Base-by-base conservation (phyloP, 2,888 invertebrate species). In the Polyommatus icarus region DNA sequence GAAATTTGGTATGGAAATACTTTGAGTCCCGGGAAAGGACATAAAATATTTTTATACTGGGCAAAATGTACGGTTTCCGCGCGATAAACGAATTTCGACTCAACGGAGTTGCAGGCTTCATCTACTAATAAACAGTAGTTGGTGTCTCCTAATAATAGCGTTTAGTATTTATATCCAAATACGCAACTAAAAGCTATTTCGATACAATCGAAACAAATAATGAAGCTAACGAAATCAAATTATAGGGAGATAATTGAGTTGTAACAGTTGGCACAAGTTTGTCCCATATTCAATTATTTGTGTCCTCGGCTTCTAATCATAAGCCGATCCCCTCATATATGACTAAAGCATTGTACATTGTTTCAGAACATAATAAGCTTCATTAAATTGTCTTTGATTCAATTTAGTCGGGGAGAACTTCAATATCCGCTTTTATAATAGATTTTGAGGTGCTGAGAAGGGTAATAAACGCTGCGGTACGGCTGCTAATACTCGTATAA, bases 201-300 rank as follows among this genome's bases (percentile, higher is more conserved):
- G 61, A 61, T 20, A 24, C 12, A 24, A 12, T 12, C 20, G 24
- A 61, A 67, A 15, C 15, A 67, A 29, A 67, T 29, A 67, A 67
- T 67, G 15, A 29, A 67, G 29, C 67, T 29, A 20, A 67, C 29
- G 15, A 67, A 67, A 67, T 32, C 67, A 67, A 67, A 67, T 67
- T 67, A 67, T 67, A 67, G 29, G 29, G 29, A 67, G 67, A 32
- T 67, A 67, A 67, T 67, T 32, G 67, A 18, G 67, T 67, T 67
- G 67, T 67, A 67, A 67, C 67, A 67, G 18, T 67, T 67, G 67
- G 67, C 29, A 24, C 24, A 32, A 67, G 67, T 67, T 67, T 67
- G 67, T 67, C 67, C 15, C 29, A 6, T 29, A 67, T 67, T 67
- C 67, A 67, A 32, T 32, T 67, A 67, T 29, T 67, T 29, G 67